phyloP scores from a whole-genome alignment of 2,113 vertebrate species.

The Semnornis frantzii region DNA sequence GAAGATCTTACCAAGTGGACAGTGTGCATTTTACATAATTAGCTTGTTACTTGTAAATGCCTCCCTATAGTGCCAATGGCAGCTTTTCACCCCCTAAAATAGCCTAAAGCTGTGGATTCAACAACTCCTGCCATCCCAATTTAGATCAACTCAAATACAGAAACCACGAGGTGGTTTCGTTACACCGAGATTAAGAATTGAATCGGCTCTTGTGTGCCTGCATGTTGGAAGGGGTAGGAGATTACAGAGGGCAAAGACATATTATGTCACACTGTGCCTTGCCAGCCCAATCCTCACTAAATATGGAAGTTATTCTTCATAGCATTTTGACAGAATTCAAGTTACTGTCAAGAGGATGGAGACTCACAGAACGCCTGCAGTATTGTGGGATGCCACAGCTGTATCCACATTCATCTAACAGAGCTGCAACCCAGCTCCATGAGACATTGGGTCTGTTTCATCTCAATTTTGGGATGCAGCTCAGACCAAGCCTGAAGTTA shows the following conservation, averaged over 20 bases:
- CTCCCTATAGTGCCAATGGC: slow-evolving; percentile 39
- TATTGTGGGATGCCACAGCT: neutral
- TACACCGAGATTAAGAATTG: slow-evolving; percentile 49
- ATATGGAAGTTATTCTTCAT: neutral
- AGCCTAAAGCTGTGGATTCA: slow-evolving; percentile 59
- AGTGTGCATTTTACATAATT: slow-evolving; percentile 62
- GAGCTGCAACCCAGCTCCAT: neutral
- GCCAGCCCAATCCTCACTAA: neutral
- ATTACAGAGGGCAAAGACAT: slow-evolving; percentile 17
- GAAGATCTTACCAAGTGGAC: slow-evolving; percentile 62
- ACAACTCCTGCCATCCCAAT: slow-evolving; percentile 54
- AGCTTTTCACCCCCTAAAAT: slow-evolving; percentile 66
- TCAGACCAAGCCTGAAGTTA: neutral
- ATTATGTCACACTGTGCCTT: neutral
- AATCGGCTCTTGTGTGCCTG: slow-evolving; percentile 61
- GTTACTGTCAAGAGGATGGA: neutral
- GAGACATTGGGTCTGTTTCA: neutral
- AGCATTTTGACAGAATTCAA: neutral
- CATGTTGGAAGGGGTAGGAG: slow-evolving; percentile 16
- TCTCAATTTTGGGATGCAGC: neutral
- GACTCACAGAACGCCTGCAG: neutral
- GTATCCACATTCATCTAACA: neutral
- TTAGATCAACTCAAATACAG: slow-evolving; percentile 54
- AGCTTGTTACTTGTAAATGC: slow-evolving; percentile 62
- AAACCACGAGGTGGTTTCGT: slow-evolving; percentile 44